Evolutionary conservation across 2,888 invertebrate species (phyloP), one percentile per base, ranked within the genome.

Genomic region (Scrobipalpa costella): DNA sequence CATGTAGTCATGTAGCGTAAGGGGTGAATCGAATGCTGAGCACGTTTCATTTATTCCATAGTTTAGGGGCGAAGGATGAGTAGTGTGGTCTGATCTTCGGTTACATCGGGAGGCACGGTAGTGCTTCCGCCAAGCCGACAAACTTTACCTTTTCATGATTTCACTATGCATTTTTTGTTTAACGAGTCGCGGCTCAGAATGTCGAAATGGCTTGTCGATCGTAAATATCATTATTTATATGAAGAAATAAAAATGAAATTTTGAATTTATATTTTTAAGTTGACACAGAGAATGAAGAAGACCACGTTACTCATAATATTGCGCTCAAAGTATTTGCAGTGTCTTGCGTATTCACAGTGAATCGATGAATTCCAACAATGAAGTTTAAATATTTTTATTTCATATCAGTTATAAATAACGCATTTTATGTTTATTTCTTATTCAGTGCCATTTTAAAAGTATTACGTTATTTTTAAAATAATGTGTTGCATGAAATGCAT

Each of bases 401-500:
- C 67, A 70, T 69, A 71, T 74, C 71, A 69, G 68, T 78, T 75
- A 78, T 75, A 77, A 74, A 74, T 80, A 74, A 80, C 77, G 72
- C 74, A 78, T 76, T 79, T 75, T 77, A 78, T 73, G 74, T 79
- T 83, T 81, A 72, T 77, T 81, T 85, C 84, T 85, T 83, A 75
- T 88, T 87, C 86, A 85, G 90, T 90, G 90, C 90, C 90, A 90
- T 90, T 88, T 82, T 73, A 80, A 82, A 85, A 87, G 86, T 87
- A 87, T 90, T 89, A 85, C 83, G 85, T 88, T 89, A 87, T 88
- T 88, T 90, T 86, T 74, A 84, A 85, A 86, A 85, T 85, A 83
- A 85, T 87, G 83, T 86, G 85, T 86, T 86, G 90, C 90, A 90
- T 90, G 73, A 84, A 85, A 90, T 90, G 90, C 90, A 86, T 85